These are phyloP conservation scores for Plecturocebus donacophilus DNA, from an alignment of 2,113 vertebrate genomes.

Conservation along the genomic window DNA sequence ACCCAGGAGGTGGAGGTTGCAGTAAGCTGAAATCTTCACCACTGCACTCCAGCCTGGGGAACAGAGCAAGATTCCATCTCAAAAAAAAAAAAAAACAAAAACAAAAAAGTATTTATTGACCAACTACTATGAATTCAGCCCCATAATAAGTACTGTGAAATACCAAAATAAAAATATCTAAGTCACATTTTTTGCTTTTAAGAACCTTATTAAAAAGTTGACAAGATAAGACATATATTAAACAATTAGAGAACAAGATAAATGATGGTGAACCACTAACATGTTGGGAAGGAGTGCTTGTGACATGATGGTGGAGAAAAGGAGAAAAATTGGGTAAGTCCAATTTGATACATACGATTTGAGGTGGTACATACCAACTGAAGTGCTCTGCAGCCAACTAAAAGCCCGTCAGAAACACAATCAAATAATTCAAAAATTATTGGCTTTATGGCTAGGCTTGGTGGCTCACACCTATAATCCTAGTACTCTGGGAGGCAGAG, in stretches of 20 bases:
- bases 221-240: neutral
- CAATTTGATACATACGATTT: neutral
- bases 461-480: no score
- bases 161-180: neutral
- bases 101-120: slow-evolving; percentile 17
- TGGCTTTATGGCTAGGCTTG: neutral
- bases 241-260: neutral
- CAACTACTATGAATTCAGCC: neutral
- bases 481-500: no score
- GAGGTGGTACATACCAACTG: neutral
- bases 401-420: neutral
- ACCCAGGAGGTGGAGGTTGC: no score
- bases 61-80: no score
- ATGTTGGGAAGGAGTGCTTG: neutral
- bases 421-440: slow-evolving; percentile 31
- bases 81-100: neutral
- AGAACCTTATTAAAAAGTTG: slow-evolving; percentile 6
- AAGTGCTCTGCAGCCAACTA: neutral
- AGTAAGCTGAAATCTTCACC: no score
- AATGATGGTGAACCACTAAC: neutral
- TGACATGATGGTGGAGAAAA: neutral
- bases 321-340: neutral
- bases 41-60: no score
- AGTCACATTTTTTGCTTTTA: neutral
- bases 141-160: neutral